These are phyloP conservation scores for Darevskia nairensis DNA, from an alignment of 2,797 vertebrate species.

Conservation along the genomic window DNA sequence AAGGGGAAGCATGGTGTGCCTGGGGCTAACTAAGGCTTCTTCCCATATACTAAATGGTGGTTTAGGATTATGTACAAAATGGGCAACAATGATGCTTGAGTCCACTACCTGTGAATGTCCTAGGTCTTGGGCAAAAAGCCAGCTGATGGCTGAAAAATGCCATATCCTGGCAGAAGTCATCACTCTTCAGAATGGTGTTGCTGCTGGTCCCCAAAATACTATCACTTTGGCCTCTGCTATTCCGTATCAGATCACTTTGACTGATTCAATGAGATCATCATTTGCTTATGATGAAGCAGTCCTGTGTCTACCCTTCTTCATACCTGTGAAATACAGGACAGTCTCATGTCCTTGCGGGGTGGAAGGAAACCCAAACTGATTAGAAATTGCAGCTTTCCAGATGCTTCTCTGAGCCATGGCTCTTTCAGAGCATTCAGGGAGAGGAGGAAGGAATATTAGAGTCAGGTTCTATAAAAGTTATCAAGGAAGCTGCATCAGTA, in stretches of 20 bases:
- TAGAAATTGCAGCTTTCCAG: not conserved
- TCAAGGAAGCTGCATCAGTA: not conserved
- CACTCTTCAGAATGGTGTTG: not conserved
- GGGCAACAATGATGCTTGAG: not conserved
- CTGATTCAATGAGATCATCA: not conserved
- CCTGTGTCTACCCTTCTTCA: not conserved
- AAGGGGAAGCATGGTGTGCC: no score
- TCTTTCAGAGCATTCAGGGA: not conserved
- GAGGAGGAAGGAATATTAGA: not conserved
- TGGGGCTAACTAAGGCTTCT: no score
- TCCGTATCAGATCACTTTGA: not conserved
- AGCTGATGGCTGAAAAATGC: not conserved
- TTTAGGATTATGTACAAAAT: not conserved
- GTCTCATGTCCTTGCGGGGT: not conserved
- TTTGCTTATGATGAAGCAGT: not conserved
- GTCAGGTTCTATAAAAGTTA: slow-evolving; percentile 26
- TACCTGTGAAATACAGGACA: not conserved
- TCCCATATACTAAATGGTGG: not conserved
- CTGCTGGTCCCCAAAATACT: not conserved
- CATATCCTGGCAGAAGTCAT: not conserved
- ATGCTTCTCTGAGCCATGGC: not conserved
- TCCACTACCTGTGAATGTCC: not conserved
- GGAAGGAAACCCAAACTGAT: not conserved
- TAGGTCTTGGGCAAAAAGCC: not conserved
- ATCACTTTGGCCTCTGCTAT: not conserved